Conservation (phyloP, 2,888 invertebrate species). For the Andrena hattorfiana region DNA sequence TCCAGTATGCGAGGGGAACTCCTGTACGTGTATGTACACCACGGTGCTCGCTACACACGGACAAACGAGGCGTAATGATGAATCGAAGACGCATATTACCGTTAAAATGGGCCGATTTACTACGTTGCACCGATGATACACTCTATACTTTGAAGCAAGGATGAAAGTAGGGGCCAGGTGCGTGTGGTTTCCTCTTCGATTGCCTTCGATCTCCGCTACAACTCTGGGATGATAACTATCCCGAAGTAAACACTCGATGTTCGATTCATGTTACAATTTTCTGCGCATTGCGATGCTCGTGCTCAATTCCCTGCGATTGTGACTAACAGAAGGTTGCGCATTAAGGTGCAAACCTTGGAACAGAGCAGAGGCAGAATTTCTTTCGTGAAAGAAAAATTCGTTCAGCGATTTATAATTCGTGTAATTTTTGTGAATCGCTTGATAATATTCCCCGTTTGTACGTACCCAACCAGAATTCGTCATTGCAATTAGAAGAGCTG, state of each 20-base stretch:
- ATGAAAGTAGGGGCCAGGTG: background rate
- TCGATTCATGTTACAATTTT: background rate
- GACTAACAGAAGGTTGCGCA: too few relatives aligned
- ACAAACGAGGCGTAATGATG: background rate
- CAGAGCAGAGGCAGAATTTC: too few relatives aligned
- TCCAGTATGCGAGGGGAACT: constrained; percentile 30
- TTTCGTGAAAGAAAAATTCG: too few relatives aligned
- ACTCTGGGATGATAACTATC: background rate
- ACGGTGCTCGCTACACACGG: constrained; percentile 6
- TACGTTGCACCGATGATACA: constrained; percentile 6
- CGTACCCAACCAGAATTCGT: background rate
- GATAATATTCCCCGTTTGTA: background rate
- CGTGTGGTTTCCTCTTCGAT: constrained; percentile 1
- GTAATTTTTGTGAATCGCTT: background rate
- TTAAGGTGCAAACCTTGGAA: too few relatives aligned
- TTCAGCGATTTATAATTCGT: background rate
- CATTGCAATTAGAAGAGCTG: background rate
- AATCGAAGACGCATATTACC: constrained; percentile 32
- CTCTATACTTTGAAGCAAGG: background rate
- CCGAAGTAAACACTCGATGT: background rate
- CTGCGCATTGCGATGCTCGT: too few relatives aligned
- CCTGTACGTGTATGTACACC: constrained; percentile 31
- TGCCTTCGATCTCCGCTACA: background rate
- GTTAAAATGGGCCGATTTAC: constrained; percentile 38
- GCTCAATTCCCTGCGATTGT: too few relatives aligned